A percentile compares a stretch with the other conserved stretches of the same genome.
phyloP scores from a whole-genome alignment of 2,113 vertebrate species.

The Vulpes lagopus region DNA sequence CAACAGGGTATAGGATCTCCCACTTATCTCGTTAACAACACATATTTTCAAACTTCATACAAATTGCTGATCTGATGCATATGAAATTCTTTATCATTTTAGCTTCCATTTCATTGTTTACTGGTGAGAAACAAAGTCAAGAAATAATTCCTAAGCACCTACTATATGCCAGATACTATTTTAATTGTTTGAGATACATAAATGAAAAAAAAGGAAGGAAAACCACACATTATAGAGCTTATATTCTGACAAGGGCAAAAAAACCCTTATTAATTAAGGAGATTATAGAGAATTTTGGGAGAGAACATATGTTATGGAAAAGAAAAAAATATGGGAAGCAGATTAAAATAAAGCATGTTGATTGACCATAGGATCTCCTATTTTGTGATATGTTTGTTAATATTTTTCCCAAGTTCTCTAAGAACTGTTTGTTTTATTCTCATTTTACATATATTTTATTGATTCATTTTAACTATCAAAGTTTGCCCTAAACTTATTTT shows the following conservation, averaged over 20 bases:
- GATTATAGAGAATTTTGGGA: not conserved
- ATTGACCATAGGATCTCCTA: not conserved
- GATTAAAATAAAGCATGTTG: not conserved
- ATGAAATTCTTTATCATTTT: not conserved
- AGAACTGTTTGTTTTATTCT: not conserved
- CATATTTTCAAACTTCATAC: slow-evolving; percentile 6
- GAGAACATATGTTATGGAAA: not conserved
- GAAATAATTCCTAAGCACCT: not conserved
- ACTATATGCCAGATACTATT: not conserved
- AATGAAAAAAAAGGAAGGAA: not conserved
- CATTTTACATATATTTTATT: not conserved
- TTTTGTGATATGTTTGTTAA: not conserved
- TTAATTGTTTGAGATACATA: not conserved
- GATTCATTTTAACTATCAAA: not conserved
- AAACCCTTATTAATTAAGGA: not conserved
- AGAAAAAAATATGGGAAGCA: not conserved
- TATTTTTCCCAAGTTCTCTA: not conserved
- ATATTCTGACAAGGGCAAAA: not conserved
- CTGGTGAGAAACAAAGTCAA: not conserved
- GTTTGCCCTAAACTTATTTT: not conserved
- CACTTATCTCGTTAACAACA: not conserved
- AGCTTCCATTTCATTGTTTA: not conserved
- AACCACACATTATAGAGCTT: not conserved
- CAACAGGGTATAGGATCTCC: not conserved
- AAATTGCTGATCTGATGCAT: not conserved